A percentile compares a stretch with the other conserved stretches of the same genome.
Conservation (phyloP, 2,113 vertebrate genomes). For the Morone chrysops region DNA sequence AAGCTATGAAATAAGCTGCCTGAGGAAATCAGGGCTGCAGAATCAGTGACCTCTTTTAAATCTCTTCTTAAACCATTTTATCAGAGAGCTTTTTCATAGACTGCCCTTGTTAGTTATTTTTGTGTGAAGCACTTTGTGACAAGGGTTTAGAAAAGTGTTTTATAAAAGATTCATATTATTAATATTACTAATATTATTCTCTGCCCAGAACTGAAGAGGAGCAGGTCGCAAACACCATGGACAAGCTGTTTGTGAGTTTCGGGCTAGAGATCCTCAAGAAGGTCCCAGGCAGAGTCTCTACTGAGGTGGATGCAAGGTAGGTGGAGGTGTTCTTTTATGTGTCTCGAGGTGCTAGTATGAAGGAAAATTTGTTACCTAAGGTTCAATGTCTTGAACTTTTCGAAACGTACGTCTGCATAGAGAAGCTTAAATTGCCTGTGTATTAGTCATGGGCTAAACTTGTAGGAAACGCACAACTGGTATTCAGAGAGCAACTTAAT, state of each 20-base stretch:
- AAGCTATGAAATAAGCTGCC: neutral
- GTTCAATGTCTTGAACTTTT: neutral
- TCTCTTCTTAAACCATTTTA: neutral
- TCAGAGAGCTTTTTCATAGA: too few relatives aligned
- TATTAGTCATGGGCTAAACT: neutral
- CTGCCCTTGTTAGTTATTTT: too few relatives aligned
- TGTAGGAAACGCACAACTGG: neutral
- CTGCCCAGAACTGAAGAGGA: constrained; percentile 88
- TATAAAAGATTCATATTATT: too few relatives aligned
- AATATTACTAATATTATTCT: neutral
- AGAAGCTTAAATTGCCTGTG: neutral
- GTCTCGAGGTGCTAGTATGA: neutral
- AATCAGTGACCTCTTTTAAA: neutral
- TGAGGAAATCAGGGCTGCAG: neutral
- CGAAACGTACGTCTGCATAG: neutral
- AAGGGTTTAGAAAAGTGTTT: too few relatives aligned
- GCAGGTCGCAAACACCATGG: constrained; percentile 90
- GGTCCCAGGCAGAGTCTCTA: constrained; percentile 96
- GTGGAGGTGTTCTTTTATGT: neutral
- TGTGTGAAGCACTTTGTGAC: too few relatives aligned
- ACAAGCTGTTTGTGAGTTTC: constrained; percentile 96
- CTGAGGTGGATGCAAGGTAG: constrained; percentile 97
- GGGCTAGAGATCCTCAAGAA: constrained; percentile 96
- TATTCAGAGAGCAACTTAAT: neutral
- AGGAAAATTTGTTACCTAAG: neutral